Percentiles rank a stretch among this genome's conserved stretches.
Evolutionary conservation across 92 coral and sea anemone genomes (phyloP).

Genomic region (Palythoa grandis): DNA sequence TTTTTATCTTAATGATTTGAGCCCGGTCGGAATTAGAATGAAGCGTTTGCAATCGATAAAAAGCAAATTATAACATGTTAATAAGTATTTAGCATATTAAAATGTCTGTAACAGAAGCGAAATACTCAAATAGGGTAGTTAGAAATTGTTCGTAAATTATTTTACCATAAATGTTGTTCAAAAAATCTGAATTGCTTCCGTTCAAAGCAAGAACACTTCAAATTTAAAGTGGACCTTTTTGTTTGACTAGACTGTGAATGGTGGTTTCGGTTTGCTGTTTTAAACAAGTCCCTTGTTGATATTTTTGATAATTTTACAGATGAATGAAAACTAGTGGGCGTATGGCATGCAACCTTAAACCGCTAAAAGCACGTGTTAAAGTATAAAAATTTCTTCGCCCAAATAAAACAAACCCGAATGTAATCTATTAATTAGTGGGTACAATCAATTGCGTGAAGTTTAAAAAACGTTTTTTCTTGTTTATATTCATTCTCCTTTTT

Average conservation of each 20-base stretch:
- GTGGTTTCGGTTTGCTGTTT: slow-evolving; percentile 53
- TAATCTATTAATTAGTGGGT: slow-evolving; percentile 36
- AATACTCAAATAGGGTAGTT: not conserved
- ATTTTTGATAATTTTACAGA: slow-evolving; percentile 63
- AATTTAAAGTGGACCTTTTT: not conserved
- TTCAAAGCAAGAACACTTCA: not conserved
- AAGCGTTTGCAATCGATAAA: not conserved
- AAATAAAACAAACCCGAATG: slow-evolving; percentile 45
- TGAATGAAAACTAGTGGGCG: slow-evolving; percentile 69
- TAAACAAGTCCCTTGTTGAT: slow-evolving; percentile 75
- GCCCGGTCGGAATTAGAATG: not conserved
- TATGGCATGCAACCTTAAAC: slow-evolving; percentile 53
- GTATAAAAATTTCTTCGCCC: slow-evolving; percentile 39
- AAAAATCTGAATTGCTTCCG: not conserved
- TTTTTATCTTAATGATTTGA: not conserved
- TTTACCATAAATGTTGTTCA: not conserved
- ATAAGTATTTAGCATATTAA: slow-evolving; percentile 72
- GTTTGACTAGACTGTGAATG: slow-evolving; percentile 54
- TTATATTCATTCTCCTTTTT: not conserved
- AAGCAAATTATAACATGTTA: slow-evolving; percentile 38
- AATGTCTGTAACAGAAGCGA: slow-evolving; percentile 11
- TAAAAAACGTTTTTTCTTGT: not conserved
- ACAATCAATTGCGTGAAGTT: slow-evolving; percentile 10
- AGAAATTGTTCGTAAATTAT: not conserved
- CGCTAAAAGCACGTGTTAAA: slow-evolving; percentile 65